Evolutionary conservation across 2,113 vertebrate species (phyloP).

Genomic region (Perca fluviatilis): DNA sequence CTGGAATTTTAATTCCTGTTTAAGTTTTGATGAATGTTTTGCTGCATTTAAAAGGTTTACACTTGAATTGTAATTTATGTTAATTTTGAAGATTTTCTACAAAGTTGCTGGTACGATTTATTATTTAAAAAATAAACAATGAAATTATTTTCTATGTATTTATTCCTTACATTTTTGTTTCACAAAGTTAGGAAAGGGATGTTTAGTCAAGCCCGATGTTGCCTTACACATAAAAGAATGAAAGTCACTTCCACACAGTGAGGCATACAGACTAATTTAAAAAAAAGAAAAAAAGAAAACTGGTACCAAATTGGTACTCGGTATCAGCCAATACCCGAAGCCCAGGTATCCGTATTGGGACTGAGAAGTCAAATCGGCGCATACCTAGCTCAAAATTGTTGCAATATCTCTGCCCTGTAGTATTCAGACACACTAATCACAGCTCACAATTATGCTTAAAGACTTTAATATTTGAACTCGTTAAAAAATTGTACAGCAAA

Average conservation of each 20-base stretch:
- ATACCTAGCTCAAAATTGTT: background rate
- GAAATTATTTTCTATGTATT: too few relatives aligned
- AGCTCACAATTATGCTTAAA: background rate
- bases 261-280: background rate
- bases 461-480: background rate
- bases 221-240: background rate
- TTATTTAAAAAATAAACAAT: too few relatives aligned
- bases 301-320: background rate
- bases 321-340: background rate
- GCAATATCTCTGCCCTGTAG: background rate
- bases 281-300: background rate
- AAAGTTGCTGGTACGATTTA: background rate
- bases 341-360: background rate
- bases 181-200: too few relatives aligned
- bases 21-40: too few relatives aligned
- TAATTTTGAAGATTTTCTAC: background rate
- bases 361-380: too few relatives aligned
- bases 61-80: background rate
- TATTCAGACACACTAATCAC: conserved; percentile 8
- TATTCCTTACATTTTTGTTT: too few relatives aligned
- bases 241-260: background rate
- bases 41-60: background rate
- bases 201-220: too few relatives aligned
- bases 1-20: too few relatives aligned
- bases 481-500: conserved; percentile 28